These are phyloP conservation scores for Tiaroga cobitis DNA, from an alignment of 2,797 vertebrate genomes.

Conservation along the genomic window DNA sequence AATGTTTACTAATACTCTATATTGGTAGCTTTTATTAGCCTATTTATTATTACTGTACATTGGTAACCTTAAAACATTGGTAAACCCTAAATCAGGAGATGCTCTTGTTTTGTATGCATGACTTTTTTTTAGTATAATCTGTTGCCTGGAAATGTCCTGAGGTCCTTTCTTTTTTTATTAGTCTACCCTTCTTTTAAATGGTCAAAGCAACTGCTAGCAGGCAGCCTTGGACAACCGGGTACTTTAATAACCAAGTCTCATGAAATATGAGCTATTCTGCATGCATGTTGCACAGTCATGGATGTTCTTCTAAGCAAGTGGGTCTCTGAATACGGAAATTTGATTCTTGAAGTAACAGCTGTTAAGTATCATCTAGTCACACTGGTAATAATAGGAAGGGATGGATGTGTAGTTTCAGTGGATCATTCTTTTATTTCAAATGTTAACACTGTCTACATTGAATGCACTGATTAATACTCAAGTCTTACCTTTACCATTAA, in stretches of 20 bases:
- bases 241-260: neutral
- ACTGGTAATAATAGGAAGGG: neutral
- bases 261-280: slow-evolving; percentile 9
- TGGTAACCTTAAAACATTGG: neutral
- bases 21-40: neutral
- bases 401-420: neutral
- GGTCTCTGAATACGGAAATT: slow-evolving; percentile 32
- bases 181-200: neutral
- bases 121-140: neutral
- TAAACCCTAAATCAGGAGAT: neutral
- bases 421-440: neutral
- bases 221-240: neutral
- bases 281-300: neutral
- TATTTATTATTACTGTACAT: neutral
- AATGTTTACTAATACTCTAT: neutral
- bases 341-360: slow-evolving; percentile 43
- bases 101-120: neutral
- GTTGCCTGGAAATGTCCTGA: neutral
- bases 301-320: slow-evolving; percentile 22
- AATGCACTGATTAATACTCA: neutral
- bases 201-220: neutral
- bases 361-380: slow-evolving; percentile 24
- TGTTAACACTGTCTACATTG: neutral
- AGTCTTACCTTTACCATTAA: neutral
- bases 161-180: neutral